Conservation (phyloP, 2,113 vertebrate genomes). For the Atractosteus spatula region DNA sequence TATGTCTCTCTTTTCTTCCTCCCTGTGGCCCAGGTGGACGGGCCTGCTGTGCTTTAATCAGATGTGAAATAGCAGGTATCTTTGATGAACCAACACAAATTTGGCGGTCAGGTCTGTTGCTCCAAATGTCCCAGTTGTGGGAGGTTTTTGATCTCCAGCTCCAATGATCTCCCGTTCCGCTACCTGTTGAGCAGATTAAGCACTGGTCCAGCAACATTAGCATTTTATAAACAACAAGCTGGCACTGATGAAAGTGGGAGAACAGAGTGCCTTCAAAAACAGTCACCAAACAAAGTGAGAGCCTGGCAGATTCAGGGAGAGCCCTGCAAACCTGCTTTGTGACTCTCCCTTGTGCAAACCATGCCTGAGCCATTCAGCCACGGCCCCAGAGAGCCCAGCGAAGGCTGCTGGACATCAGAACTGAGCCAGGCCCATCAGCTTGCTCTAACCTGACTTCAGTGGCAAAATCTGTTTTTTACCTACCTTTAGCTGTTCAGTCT, state of each 20-base stretch:
- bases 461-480: too few species aligned
- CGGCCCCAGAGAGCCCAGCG: neutral
- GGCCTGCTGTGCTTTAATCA: constrained; percentile 36
- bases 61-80: constrained; percentile 45
- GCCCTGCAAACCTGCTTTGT: neutral
- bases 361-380: neutral
- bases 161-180: constrained; percentile 25
- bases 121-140: constrained; percentile 50
- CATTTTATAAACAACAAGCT: constrained; percentile 39
- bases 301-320: neutral
- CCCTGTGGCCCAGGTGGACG: constrained; percentile 37
- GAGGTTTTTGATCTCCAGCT: constrained; percentile 47
- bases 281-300: neutral
- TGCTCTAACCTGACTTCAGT: too few species aligned
- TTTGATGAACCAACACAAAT: constrained; percentile 54
- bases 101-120: constrained; percentile 27
- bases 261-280: constrained; percentile 7
- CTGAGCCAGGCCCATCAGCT: too few species aligned
- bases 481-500: too few species aligned
- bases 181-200: constrained; percentile 60
- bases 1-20: too few species aligned
- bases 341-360: too few species aligned
- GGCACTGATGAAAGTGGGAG: constrained; percentile 24
- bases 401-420: neutral
- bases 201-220: constrained; percentile 51